A percentile compares a stretch with the other conserved stretches of the same genome.
These are phyloP conservation scores for Pristiophorus japonicus DNA, from an alignment of 2,113 vertebrate species.

Conservation along the genomic window DNA sequence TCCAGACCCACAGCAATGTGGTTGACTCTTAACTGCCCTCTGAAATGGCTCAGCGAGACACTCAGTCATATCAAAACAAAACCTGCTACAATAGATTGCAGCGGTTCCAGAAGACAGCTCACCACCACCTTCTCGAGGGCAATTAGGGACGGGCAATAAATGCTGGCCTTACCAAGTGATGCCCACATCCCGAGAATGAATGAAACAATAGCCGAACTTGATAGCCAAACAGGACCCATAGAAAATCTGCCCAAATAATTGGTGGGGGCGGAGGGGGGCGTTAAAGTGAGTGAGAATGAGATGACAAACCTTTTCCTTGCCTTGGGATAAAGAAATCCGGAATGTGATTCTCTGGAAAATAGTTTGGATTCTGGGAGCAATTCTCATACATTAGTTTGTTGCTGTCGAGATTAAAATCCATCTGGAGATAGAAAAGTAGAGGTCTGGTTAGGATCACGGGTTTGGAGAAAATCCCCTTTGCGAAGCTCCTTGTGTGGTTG, in stretches of 20 bases:
- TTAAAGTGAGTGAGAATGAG: background rate
- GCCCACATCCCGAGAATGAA: too few species aligned
- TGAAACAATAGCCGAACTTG: background rate
- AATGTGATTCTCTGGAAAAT: conserved; percentile 13
- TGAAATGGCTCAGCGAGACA: too few species aligned
- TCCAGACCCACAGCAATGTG: too few species aligned
- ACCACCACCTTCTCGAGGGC: too few species aligned
- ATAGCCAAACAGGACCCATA: background rate
- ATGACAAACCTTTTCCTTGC: conserved; percentile 27
- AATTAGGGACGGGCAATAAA: too few species aligned
- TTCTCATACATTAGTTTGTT: background rate
- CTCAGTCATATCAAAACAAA: too few species aligned
- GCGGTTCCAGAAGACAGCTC: too few species aligned
- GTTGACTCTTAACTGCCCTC: too few species aligned
- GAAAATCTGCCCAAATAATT: background rate
- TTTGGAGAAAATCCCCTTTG: background rate
- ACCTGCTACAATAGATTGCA: too few species aligned
- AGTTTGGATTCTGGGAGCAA: background rate
- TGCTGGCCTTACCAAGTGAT: too few species aligned
- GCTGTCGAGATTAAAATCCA: background rate
- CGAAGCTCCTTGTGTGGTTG: background rate
- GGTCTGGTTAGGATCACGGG: background rate
- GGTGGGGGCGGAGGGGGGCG: background rate
- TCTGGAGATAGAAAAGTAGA: background rate
- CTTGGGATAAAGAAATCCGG: conserved; percentile 16